Conservation (phyloP, 2,113 vertebrate species). For the Prinia subflava region DNA sequence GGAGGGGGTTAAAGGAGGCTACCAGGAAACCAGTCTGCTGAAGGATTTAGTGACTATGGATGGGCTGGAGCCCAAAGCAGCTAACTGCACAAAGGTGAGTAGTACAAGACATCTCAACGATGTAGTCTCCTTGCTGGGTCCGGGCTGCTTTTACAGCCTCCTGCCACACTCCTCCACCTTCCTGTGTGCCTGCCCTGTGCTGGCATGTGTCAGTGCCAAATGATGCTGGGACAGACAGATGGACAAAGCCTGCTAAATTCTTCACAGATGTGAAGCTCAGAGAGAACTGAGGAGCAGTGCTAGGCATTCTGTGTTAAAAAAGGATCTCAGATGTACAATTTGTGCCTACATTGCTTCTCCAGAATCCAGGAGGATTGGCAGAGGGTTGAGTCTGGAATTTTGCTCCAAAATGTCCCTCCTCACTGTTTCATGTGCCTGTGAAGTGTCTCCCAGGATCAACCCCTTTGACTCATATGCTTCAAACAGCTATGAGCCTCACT, state of each 20-base stretch:
- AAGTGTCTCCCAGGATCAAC: neutral
- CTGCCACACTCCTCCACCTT: neutral
- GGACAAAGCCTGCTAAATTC: neutral
- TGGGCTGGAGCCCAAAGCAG: conserved; percentile 85
- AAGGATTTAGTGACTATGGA: conserved; percentile 83
- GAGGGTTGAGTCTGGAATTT: neutral
- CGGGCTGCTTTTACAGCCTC: neutral
- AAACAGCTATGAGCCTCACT: neutral
- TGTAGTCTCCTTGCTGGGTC: neutral
- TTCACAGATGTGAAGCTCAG: neutral
- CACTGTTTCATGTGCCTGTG: neutral
- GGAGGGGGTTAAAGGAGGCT: conserved; percentile 83
- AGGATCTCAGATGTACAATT: neutral
- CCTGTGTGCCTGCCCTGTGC: neutral
- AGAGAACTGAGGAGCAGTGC: neutral
- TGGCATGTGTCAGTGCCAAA: neutral
- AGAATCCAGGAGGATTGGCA: neutral
- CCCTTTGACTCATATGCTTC: neutral
- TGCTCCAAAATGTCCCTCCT: neutral
- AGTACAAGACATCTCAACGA: neutral
- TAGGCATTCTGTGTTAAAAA: neutral
- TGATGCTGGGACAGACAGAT: neutral
- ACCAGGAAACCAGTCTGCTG: conserved; percentile 86
- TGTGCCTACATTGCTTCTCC: neutral
- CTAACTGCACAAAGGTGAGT: conserved; percentile 86